A percentile compares a stretch with the other conserved stretches of the same genome.
These are phyloP conservation scores for Rostratula benghalensis DNA, from an alignment of 2,113 vertebrate genomes.

Conservation along the genomic window DNA sequence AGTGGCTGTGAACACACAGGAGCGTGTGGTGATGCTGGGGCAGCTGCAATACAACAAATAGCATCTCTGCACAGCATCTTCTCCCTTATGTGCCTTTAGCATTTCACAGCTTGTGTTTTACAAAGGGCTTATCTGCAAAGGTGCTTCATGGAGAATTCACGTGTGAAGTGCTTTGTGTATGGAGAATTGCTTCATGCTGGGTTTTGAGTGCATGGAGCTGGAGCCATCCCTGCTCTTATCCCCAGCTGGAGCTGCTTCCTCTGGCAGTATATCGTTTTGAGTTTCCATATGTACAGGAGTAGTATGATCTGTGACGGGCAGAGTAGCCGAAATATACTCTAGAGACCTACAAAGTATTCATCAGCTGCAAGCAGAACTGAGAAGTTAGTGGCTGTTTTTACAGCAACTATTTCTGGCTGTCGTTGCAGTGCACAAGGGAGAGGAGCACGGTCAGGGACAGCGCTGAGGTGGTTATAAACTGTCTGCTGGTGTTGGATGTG, in stretches of 20 bases:
- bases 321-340: background rate
- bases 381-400: background rate
- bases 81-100: rapidly evolving
- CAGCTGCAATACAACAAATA: background rate
- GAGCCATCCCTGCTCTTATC: background rate
- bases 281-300: background rate
- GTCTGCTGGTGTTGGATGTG: background rate
- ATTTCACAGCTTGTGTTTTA: background rate
- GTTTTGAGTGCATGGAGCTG: background rate
- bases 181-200: background rate
- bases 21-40: rapidly evolving
- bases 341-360: background rate
- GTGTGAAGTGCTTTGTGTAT: rapidly evolving
- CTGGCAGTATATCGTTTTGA: background rate
- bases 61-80: background rate
- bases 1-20: background rate
- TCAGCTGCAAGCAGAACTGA: background rate
- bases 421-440: background rate
- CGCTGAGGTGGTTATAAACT: background rate
- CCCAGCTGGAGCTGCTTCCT: background rate
- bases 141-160: rapidly evolving
- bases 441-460: background rate
- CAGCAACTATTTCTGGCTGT: background rate
- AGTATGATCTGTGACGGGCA: background rate
- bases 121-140: rapidly evolving